Evolutionary conservation across 2,113 vertebrate species (phyloP), one percentile per base, ranked within the genome.

Genomic region (Capreolus pygargus): DNA sequence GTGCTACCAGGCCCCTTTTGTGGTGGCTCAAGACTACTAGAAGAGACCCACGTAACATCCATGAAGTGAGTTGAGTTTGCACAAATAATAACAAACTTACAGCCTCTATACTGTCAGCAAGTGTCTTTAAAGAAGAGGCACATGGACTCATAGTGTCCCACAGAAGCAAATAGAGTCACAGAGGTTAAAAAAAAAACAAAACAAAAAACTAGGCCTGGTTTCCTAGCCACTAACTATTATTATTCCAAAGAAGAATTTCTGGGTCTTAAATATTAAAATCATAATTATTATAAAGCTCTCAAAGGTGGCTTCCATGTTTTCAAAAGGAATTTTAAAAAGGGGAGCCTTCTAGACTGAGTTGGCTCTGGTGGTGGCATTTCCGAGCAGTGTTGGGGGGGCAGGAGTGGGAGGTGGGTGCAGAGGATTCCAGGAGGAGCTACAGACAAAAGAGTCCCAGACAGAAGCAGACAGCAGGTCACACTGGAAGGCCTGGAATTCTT

Each of bases 201-300:
- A n/a, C n/a, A 76, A 94, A 88, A 96, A 90, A 54, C 7, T 7
- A 86, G 54, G 55, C 6, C 86, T 95, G 94, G 94, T 94, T 36
- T 55, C 97, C 82, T 81, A 85, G 58, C 64, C 91, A 39, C n/a
- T 54, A 93, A 70, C 27, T 92, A 50, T 92, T 97, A 95, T 91
- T 97, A 95, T 97, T 98, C 97, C 91, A 96, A 97, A 98, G 91
- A 93, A 91, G 94, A 45, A 92, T 47, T 96, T 96, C 86, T 74
- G 58, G 28, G 84, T 82, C 97, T 98, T 98, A 92, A 96, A 95
- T 97, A 84, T 92, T 98, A 74, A 86, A 96, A 92, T 67, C 60
- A 95, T 89, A n/a, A 57, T 82, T 25, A 54, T 70, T 58, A 57
- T 61, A 33, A 95, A 94, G 23, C 16, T 85, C 86, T 94, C 84